Percentiles rank a stretch among this genome's conserved stretches.
These are phyloP conservation scores for Leucania comma DNA, from an alignment of 2,888 invertebrate genomes.

Conservation along the genomic window DNA sequence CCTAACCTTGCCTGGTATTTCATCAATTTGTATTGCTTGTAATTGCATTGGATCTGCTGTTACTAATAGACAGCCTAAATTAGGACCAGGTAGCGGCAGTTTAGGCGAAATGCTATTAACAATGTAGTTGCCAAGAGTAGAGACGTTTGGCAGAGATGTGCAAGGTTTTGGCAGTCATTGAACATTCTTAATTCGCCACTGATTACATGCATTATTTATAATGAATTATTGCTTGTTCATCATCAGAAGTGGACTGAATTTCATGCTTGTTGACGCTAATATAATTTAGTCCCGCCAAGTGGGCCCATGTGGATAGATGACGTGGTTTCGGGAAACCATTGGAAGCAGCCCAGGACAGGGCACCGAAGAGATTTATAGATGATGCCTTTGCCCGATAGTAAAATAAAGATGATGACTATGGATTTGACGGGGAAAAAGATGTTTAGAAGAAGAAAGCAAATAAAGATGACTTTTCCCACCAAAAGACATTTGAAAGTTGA, in stretches of 20 bases:
- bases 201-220: constrained; percentile 42
- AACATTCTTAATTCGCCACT: constrained; percentile 43
- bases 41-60: constrained; percentile 58
- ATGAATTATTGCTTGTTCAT: constrained; percentile 45
- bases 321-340: constrained; percentile 14
- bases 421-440: no score
- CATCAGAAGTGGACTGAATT: constrained; percentile 24
- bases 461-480: not conserved
- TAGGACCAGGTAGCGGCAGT: constrained; percentile 25
- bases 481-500: not conserved
- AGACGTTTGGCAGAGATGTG: constrained; percentile 41
- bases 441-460: not conserved
- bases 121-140: constrained; percentile 38
- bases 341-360: constrained; percentile 21
- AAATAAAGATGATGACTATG: not conserved
- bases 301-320: not conserved
- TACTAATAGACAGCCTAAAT: constrained; percentile 22
- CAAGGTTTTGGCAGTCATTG: constrained; percentile 34
- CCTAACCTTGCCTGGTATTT: constrained; percentile 67
- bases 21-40: constrained; percentile 73
- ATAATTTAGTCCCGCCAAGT: constrained; percentile 41
- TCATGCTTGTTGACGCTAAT: constrained; percentile 11
- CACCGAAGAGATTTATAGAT: constrained; percentile 5
- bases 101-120: constrained; percentile 2
- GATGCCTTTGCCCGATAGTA: not conserved